These are phyloP conservation scores for Mus pahari DNA, from an alignment of 2,113 vertebrate genomes.

Conservation along the genomic window DNA sequence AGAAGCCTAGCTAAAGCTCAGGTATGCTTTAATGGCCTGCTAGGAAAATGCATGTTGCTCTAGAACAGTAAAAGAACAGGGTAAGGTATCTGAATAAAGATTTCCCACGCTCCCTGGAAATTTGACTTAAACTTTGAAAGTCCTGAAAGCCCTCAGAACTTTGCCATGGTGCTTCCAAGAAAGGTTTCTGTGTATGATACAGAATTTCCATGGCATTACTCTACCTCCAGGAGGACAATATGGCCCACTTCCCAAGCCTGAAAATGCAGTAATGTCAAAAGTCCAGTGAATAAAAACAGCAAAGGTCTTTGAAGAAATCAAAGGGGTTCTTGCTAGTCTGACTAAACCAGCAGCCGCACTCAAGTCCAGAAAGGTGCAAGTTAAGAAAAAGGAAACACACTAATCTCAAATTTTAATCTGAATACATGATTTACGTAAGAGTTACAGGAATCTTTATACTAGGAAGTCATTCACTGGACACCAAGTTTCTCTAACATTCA, in stretches of 20 bases:
- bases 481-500: background rate
- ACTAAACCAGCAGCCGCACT: background rate
- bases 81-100: background rate
- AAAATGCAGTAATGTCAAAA: background rate
- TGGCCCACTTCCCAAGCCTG: background rate
- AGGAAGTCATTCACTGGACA: background rate
- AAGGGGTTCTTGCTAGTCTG: background rate
- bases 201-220: background rate
- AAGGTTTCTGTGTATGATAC: background rate
- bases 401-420: background rate
- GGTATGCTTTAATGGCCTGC: background rate
- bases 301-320: conserved; percentile 26
- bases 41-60: background rate
- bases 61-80: background rate
- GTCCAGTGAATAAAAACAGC: conserved; percentile 32
- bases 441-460: background rate
- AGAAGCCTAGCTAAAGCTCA: background rate
- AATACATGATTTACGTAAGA: conserved; percentile 29
- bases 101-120: background rate
- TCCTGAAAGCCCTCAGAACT: background rate
- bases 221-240: background rate
- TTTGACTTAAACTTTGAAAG: background rate
- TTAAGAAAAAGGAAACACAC: background rate
- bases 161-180: background rate
- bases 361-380: background rate